These are phyloP conservation scores for Chinchilla lanigera DNA, from an alignment of 2,113 vertebrate genomes.

Conservation along the genomic window DNA sequence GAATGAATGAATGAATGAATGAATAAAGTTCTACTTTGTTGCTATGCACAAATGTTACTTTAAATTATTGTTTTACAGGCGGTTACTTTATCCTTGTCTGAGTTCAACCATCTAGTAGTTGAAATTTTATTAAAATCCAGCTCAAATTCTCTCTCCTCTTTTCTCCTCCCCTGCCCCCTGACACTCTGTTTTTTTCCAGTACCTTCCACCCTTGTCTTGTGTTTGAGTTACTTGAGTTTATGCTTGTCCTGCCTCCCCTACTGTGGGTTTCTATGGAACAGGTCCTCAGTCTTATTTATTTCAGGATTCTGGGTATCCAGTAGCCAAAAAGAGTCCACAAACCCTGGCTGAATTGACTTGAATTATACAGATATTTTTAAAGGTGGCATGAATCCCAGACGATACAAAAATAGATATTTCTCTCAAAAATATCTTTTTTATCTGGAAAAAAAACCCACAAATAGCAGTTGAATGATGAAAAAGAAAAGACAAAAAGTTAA, in stretches of 20 bases:
- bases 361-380: slow-evolving; percentile 46
- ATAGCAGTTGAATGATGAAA: background rate
- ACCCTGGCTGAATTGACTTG: background rate
- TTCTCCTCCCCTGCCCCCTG: too few species aligned
- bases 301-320: background rate
- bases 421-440: slow-evolving; percentile 40
- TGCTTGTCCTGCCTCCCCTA: background rate
- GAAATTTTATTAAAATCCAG: slow-evolving; percentile 1
- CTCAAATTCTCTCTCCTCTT: background rate
- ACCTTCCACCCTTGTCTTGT: background rate
- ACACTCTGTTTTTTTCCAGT: background rate
- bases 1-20: background rate
- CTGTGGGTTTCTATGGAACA: background rate
- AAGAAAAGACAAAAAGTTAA: slow-evolving; percentile 13
- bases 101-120: slow-evolving; percentile 5
- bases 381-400: background rate
- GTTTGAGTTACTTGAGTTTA: background rate
- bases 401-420: slow-evolving; percentile 38
- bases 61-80: slow-evolving; percentile 12
- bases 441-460: background rate
- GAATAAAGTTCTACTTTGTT: background rate
- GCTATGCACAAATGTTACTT: background rate
- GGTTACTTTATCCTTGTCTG: slow-evolving; percentile 17
- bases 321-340: background rate
- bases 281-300: background rate